Evolutionary conservation across 2,797 vertebrate genomes (phyloP).

Genomic region (Muscicapa striata): DNA sequence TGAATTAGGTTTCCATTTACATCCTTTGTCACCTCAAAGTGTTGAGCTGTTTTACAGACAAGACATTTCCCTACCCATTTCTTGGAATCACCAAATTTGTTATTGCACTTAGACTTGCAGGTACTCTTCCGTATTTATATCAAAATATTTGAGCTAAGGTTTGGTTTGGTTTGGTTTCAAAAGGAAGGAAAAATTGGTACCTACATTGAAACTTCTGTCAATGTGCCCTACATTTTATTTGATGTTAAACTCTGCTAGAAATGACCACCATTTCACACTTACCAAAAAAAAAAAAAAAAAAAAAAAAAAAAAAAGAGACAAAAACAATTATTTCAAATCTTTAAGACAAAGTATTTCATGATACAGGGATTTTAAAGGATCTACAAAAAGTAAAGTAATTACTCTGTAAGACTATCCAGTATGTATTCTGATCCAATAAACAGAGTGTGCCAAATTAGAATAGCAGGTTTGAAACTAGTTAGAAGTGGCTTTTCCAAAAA

Average conservation of each 20-base stretch:
- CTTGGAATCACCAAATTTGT: background rate
- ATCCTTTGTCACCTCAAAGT: background rate
- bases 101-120: background rate
- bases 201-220: background rate
- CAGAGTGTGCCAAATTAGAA: background rate
- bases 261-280: background rate
- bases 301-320: background rate
- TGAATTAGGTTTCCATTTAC: background rate
- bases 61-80: background rate
- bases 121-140: background rate
- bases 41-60: background rate
- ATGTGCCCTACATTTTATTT: background rate
- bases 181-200: background rate
- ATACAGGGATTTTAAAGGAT: background rate
- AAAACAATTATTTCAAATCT: background rate
- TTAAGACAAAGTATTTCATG: background rate
- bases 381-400: background rate
- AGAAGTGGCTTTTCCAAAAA: background rate
- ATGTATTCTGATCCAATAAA: background rate
- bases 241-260: background rate
- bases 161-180: background rate
- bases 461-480: rapidly evolving
- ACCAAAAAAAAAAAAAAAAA: background rate
- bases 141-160: background rate
- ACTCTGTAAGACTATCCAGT: background rate